These are phyloP conservation scores for Metacarcinus magister DNA, from an alignment of 2,888 invertebrate species.

Conservation along the genomic window DNA sequence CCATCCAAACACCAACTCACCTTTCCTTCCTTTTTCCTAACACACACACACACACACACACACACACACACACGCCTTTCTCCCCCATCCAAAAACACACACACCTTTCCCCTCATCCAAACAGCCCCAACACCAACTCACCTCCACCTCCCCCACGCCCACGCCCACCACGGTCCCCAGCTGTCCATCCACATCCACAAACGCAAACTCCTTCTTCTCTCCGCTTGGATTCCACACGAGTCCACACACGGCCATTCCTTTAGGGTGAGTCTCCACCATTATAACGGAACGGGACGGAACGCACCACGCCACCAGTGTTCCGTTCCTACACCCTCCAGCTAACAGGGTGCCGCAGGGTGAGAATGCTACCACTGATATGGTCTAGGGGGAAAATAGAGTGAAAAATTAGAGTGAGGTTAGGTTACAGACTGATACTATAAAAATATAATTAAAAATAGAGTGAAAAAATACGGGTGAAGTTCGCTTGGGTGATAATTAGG, in stretches of 20 bases:
- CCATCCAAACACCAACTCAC: too few relatives aligned
- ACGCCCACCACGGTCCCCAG: conserved; percentile 89
- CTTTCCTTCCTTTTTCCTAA: too few relatives aligned
- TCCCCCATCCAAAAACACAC: too few relatives aligned
- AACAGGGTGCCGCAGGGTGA: conserved; percentile 93
- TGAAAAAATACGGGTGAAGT: too few relatives aligned
- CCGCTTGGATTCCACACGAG: conserved; percentile 92
- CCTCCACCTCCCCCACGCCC: conserved; percentile 79
- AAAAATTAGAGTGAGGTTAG: not conserved
- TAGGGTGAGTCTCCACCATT: conserved; percentile 89
- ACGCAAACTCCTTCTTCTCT: conserved; percentile 90
- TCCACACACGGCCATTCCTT: conserved; percentile 89
- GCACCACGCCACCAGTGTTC: conserved; percentile 92
- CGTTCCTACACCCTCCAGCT: conserved; percentile 91
- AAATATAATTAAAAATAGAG: too few relatives aligned
- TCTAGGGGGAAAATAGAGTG: conserved; percentile 86
- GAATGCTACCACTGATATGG: conserved; percentile 91
- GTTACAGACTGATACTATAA: too few relatives aligned
- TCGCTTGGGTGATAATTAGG: too few relatives aligned
- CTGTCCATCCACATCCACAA: conserved; percentile 93
- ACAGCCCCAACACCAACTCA: not conserved
- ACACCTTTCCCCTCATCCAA: too few relatives aligned
- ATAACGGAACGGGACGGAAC: conserved; percentile 87
- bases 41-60: too few relatives aligned
- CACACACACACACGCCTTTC: too few relatives aligned